Evolutionary conservation across 1,140 invertebrate genomes (phyloP).

Genomic region (Ladona fulva): DNA sequence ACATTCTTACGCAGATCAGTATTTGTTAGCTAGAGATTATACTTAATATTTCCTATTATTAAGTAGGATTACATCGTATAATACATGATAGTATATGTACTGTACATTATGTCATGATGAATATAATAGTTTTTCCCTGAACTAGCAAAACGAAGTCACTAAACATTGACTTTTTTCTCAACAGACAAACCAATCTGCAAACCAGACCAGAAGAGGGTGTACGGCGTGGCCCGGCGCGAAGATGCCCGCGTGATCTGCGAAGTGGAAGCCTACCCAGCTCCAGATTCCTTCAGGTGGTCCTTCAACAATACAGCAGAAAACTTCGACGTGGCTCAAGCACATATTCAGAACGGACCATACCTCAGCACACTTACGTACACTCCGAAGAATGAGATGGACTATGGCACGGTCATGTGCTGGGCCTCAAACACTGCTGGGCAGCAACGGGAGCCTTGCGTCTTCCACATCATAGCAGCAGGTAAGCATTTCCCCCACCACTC

Average conservation of each 20-base stretch:
- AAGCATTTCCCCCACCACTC: slow-evolving; percentile 18
- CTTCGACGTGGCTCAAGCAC: slow-evolving; percentile 57
- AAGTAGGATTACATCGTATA: no score
- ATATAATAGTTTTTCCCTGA: no score
- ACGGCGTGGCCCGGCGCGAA: slow-evolving; percentile 76
- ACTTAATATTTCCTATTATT: no score
- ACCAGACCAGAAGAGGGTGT: slow-evolving; percentile 64
- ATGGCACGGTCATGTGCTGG: slow-evolving; percentile 57
- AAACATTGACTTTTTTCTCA: no score
- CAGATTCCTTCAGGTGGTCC: slow-evolving; percentile 76
- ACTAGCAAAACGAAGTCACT: no score
- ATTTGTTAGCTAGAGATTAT: no score
- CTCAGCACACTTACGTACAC: slow-evolving; percentile 64
- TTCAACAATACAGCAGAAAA: slow-evolving; percentile 81
- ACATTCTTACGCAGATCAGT: no score
- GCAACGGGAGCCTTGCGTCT: slow-evolving; percentile 55
- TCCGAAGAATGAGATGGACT: slow-evolving; percentile 66
- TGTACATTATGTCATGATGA: no score
- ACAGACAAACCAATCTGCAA: slow-evolving; percentile 79
- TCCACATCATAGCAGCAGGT: slow-evolving; percentile 61
- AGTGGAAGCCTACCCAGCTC: slow-evolving; percentile 76
- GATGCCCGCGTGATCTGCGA: slow-evolving; percentile 69
- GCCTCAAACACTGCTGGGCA: slow-evolving; percentile 57
- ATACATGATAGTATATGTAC: no score
- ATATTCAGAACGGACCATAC: slow-evolving; percentile 31